A percentile compares a stretch with the other conserved stretches of the same genome.
These are phyloP conservation scores for Pontoporia blainvillei DNA, from an alignment of 2,113 vertebrate species.

Conservation along the genomic window DNA sequence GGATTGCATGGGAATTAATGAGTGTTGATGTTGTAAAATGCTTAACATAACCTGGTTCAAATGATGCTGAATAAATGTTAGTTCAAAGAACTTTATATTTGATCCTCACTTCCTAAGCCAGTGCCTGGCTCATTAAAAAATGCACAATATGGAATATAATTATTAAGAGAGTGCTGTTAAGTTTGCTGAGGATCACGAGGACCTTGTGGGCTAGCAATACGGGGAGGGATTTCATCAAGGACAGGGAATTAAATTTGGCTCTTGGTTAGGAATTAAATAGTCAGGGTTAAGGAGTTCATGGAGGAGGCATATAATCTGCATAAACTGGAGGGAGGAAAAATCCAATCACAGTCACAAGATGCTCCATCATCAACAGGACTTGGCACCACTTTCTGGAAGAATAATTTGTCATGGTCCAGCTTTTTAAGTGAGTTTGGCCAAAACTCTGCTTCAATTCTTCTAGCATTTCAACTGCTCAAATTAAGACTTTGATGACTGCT, in stretches of 20 bases:
- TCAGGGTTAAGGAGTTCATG: neutral
- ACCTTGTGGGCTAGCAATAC: neutral
- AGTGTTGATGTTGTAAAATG: neutral
- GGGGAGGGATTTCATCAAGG: neutral
- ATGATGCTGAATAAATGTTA: neutral
- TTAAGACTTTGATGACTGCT: neutral
- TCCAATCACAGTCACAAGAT: neutral
- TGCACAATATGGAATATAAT: neutral
- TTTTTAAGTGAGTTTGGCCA: neutral
- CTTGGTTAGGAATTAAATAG: neutral
- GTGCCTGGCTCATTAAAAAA: neutral
- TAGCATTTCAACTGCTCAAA: neutral
- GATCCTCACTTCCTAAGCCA: neutral
- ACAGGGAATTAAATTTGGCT: neutral
- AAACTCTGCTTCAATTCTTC: neutral
- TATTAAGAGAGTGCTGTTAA: neutral
- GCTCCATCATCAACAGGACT: neutral
- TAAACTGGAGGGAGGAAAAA: neutral
- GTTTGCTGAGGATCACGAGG: neutral
- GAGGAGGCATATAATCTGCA: neutral
- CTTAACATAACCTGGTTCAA: neutral
- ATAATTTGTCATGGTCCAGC: conserved; percentile 21
- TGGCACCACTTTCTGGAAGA: conserved; percentile 8
- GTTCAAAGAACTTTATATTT: neutral
- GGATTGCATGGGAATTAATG: neutral